Percentiles rank a stretch among this genome's conserved stretches.
These are phyloP conservation scores for Poecilobothrus nobilitatus DNA, from an alignment of 2,888 invertebrate genomes.

Conservation along the genomic window DNA sequence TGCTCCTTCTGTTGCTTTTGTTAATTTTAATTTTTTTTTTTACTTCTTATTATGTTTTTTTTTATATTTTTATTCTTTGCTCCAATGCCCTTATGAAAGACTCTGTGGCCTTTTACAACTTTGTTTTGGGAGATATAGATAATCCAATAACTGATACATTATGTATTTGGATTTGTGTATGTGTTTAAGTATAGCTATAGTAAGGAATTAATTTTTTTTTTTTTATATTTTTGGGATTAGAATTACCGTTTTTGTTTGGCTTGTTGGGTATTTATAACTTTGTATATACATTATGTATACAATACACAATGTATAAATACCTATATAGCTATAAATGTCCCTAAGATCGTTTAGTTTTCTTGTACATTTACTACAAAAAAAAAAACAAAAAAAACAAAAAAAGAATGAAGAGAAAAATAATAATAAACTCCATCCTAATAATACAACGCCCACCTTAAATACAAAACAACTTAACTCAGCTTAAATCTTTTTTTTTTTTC, in stretches of 20 bases:
- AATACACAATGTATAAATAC: background rate
- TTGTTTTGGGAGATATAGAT: background rate
- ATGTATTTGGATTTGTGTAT: background rate
- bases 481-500: no score
- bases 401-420: no score
- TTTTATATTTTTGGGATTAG: background rate
- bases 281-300: no score
- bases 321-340: background rate
- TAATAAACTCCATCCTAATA: no score
- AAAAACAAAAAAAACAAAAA: no score
- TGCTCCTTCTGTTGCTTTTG: background rate
- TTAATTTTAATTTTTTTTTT: background rate
- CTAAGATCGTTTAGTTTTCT: no score
- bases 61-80: background rate
- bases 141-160: background rate
- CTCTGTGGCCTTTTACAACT: background rate
- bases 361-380: no score
- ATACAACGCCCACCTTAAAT: no score
- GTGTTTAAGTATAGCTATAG: no score
- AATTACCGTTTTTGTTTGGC: conserved; percentile 3
- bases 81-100: background rate
- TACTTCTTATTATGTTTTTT: no score
- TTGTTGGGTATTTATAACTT: background rate
- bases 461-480: no score
- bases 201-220: background rate